phyloP scores from a whole-genome alignment of 2,797 vertebrate species.

The Glossophaga mutica region DNA sequence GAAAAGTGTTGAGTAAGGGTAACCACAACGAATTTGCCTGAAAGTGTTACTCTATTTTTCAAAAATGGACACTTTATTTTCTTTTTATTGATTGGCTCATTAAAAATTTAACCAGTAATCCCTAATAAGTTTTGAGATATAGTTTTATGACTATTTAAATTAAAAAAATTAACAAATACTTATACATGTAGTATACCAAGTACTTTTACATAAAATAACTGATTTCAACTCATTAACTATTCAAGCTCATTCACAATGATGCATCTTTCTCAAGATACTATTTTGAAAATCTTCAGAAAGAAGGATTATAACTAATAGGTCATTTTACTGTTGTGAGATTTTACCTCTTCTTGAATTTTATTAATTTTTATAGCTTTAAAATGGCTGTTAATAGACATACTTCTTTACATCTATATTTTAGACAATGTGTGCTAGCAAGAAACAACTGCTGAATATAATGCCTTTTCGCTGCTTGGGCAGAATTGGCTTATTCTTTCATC shows the following conservation, averaged over 20 bases:
- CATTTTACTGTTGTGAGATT: neutral
- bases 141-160: neutral
- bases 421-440: neutral
- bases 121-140: neutral
- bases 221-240: neutral
- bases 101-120: neutral
- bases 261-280: neutral
- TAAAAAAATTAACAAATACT: neutral
- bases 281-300: conserved; percentile 28
- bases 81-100: neutral
- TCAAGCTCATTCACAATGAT: neutral
- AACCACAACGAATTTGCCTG: neutral
- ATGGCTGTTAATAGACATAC: neutral
- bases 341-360: neutral
- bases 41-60: neutral
- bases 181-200: neutral
- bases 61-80: neutral
- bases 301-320: neutral
- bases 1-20: neutral
- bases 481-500: neutral
- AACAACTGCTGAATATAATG: neutral
- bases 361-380: neutral
- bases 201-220: neutral
- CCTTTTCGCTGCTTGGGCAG: neutral
- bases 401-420: neutral